Percentiles rank a stretch among this genome's conserved stretches.
phyloP scores from a whole-genome alignment of 2,113 vertebrate genomes.

The Aptenodytes patagonicus region DNA sequence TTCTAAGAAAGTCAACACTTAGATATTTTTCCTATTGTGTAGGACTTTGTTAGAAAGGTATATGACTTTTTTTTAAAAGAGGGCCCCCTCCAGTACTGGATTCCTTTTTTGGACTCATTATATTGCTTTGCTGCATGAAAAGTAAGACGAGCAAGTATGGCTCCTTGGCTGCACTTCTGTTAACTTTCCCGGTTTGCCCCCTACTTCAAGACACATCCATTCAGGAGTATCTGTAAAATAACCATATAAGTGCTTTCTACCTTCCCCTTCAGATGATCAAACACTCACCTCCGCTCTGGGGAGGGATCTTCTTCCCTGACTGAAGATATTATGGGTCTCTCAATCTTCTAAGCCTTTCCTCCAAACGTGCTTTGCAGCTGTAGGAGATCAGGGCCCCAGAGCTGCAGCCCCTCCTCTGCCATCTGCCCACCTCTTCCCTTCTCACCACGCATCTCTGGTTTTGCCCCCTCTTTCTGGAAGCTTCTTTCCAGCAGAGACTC shows the following conservation, averaged over 20 bases:
- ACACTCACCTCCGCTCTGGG: rapidly evolving
- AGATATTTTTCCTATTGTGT: rapidly evolving
- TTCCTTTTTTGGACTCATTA: background rate
- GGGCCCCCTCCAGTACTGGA: rapidly evolving
- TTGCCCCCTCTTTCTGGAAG: background rate
- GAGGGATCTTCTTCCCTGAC: rapidly evolving
- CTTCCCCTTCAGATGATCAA: rapidly evolving
- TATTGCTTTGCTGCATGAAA: background rate
- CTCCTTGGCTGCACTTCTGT: background rate
- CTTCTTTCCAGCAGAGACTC: background rate
- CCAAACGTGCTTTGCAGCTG: background rate
- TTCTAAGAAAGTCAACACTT: background rate
- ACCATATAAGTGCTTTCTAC: background rate
- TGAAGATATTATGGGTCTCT: rapidly evolving
- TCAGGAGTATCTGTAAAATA: background rate
- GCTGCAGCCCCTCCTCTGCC: too few relatives aligned
- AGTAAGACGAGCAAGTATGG: rapidly evolving
- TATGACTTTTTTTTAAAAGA: background rate
- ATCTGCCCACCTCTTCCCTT: background rate
- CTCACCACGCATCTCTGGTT: background rate
- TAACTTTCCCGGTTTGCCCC: too few relatives aligned
- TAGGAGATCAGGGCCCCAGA: rapidly evolving
- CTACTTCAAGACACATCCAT: too few relatives aligned
- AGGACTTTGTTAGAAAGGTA: rapidly evolving
- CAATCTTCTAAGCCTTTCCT: background rate